Conservation (phyloP, 2,113 vertebrate species). For the Entomyzon cyanotis region DNA sequence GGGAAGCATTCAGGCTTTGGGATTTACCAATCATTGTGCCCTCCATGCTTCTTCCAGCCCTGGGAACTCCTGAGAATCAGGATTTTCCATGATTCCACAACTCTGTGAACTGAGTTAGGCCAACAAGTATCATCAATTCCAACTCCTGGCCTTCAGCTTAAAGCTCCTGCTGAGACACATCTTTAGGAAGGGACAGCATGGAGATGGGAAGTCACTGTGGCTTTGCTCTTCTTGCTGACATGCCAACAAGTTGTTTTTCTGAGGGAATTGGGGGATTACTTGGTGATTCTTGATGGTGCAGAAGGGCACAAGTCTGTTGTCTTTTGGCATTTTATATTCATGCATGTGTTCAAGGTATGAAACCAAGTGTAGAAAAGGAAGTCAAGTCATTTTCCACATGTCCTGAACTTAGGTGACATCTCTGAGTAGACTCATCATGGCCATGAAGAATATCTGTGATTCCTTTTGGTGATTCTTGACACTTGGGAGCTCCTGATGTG, state of each 20-base stretch:
- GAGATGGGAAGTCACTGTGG: background rate
- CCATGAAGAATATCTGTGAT: background rate
- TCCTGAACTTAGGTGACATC: background rate
- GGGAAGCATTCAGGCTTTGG: background rate
- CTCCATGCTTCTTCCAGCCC: background rate
- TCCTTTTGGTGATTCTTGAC: background rate
- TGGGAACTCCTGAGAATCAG: background rate
- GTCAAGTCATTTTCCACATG: fast-evolving
- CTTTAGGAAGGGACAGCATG: background rate
- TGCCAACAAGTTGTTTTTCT: background rate
- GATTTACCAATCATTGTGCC: background rate
- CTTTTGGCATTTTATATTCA: background rate
- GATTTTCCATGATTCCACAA: background rate
- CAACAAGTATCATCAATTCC: background rate
- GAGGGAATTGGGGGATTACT: background rate
- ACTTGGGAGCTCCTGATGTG: background rate
- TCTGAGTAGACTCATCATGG: fast-evolving
- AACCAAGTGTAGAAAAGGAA: background rate
- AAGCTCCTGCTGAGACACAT: background rate
- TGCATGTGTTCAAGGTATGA: background rate
- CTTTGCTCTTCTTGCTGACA: fast-evolving
- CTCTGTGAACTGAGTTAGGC: background rate
- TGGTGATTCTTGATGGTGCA: background rate
- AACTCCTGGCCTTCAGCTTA: background rate
- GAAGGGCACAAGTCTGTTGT: background rate